Evolutionary conservation across 1,140 invertebrate species (phyloP), one percentile per base, ranked within the genome.

Genomic region (Adoxophyes honmai): DNA sequence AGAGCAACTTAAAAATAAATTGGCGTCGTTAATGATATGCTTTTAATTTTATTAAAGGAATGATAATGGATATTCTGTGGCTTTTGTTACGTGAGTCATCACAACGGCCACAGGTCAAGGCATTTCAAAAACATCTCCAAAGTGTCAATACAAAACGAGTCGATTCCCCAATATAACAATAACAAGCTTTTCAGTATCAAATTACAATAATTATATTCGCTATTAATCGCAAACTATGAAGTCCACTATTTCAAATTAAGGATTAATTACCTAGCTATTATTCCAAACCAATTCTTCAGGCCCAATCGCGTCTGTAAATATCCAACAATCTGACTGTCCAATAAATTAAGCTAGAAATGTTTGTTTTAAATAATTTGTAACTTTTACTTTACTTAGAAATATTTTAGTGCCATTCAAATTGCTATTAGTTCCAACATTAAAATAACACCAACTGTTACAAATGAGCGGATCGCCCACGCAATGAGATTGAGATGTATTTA

Each of bases 1-100:
- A 38, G 73, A 74, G 70, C 70, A 79, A 76, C 67, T 71, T 63
- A 83, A 73, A 52, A 68, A 63, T 59, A 69, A 52, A 76, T 73
- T 70, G 71, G 63, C 63, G 63, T 64, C 60, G 52, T 79, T 65
- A 66, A 59, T 81, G 81, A 84, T 84, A 84, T 84, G 81, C 75
- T 63, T 74, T 64, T 66, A 64, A 70, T 68, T 72, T 73, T 57
- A 71, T 42, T 66, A 73, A 75, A 68, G 73, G 70, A 78, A 74
- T 75, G 75, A 76, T 70, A 72, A 52, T 10, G 2, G 21, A 48
- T 48, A 59, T 28, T 28, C 21, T 28, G 21, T 28, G 21, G 21
- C 21, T 6, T 28, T 28, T 3, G 21, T 6, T 3, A 28, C 6
- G 21, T 3, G 21, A 28, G 6, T 28, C 21, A 28, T 28, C 21